Evolutionary conservation across 2,113 vertebrate species (phyloP), one percentile per base, ranked within the genome.

Genomic region (Forbesichthys papilliferus): DNA sequence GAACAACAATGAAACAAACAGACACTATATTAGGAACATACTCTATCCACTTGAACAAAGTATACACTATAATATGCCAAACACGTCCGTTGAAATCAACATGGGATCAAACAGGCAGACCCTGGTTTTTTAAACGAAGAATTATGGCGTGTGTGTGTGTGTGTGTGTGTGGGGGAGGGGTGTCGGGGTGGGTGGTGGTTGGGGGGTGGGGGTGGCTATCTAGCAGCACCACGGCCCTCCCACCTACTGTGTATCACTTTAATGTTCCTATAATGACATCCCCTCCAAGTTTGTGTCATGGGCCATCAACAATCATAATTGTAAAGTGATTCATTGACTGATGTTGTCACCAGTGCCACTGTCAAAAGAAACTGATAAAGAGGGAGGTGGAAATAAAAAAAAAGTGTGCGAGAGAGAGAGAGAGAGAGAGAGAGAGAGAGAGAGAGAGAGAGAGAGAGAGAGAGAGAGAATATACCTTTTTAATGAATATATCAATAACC

Each of bases 401-500:
- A 16, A 4, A 55, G 14, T 48, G 46, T 48, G 46, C 20, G n/a
- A n/a, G n/a, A 16, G 16, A 16, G 16, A 16, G 16, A 16, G 16
- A 16, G 16, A 16, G 16, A 16, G 16, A 16, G 20, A 20, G 64
- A 74, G 61, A 12, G 48, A 71, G 74, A 59, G 57, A 59, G 27
- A 34, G 27, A 60, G 57, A 4, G 57, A 13, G 57, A 12, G 10
- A 13, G 27, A 34, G 57, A 42, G 27, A 60, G 57, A 36, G 9
- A 60, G 11, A 89, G 89, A 91, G 91, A 90, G 88, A 93, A 90
- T 87, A 90, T 88, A 87, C 79, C 79, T 68, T 71, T 92, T 85
- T 94, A 93, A 93, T 93, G 92, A 94, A 94, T 91, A 89, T 94
- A 94, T 94, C 91, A 93, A 94, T 94, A 93, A 94, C 88, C 79